A percentile compares a stretch with the other conserved stretches of the same genome.
These are phyloP conservation scores for Burhinus oedicnemus DNA, from an alignment of 2,113 vertebrate genomes.

Conservation along the genomic window DNA sequence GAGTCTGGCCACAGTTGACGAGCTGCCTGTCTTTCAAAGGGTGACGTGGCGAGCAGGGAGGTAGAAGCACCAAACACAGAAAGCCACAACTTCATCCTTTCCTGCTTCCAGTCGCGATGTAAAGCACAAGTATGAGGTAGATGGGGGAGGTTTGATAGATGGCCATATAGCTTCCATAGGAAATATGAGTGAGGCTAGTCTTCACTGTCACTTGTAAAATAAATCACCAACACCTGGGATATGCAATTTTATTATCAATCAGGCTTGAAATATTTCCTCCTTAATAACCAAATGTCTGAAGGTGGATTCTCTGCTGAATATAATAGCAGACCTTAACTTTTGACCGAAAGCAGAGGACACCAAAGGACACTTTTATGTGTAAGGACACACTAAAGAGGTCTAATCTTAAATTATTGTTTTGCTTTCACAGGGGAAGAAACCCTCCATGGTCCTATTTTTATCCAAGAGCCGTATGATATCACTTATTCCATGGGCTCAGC, in stretches of 20 bases:
- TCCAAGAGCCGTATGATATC: conserved; percentile 85
- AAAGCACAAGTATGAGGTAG: background rate
- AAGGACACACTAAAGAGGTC: background rate
- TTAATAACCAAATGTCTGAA: conserved; percentile 7
- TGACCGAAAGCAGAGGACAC: background rate
- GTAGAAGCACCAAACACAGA: background rate
- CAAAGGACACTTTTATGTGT: background rate
- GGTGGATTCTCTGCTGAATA: background rate
- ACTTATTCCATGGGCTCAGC: conserved; percentile 81
- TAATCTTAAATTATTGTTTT: conserved; percentile 33
- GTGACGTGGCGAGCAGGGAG: accelerated
- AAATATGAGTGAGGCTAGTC: background rate
- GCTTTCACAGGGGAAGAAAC: conserved; percentile 73
- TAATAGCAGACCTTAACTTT: background rate
- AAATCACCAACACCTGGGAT: conserved; percentile 21
- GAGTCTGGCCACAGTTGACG: background rate
- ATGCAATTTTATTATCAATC: conserved; percentile 48
- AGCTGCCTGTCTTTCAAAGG: background rate
- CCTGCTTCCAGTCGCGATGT: background rate
- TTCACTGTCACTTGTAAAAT: background rate
- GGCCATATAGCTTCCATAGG: background rate
- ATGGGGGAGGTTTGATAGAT: background rate
- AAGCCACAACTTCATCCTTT: background rate
- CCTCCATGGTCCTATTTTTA: conserved; percentile 84
- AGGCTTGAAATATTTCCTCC: conserved; percentile 53